Evolutionary conservation across 2,113 vertebrate genomes (phyloP).

Genomic region (Lagopus leucura): DNA sequence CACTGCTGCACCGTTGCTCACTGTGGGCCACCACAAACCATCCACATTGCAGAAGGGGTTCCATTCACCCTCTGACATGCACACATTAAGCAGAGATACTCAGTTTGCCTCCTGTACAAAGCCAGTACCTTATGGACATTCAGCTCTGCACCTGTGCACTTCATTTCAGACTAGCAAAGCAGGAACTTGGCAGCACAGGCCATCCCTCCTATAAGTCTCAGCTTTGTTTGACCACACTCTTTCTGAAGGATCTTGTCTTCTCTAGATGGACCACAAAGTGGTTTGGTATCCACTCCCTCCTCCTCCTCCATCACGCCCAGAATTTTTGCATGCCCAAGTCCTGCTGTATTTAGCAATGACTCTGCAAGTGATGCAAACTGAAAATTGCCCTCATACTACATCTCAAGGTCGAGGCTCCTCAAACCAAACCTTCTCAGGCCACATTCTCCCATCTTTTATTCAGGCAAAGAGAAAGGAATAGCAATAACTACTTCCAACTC

Average conservation of each 20-base stretch:
- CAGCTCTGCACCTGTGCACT: neutral
- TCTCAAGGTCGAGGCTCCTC: neutral
- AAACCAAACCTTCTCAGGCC: neutral
- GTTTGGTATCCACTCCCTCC: neutral
- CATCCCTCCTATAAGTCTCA: neutral
- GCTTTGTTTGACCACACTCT: neutral
- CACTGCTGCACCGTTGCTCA: neutral
- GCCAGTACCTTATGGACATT: neutral
- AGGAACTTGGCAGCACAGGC: neutral
- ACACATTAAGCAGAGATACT: neutral
- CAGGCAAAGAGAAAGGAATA: neutral
- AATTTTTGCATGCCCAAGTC: neutral
- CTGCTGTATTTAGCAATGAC: neutral
- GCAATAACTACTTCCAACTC: neutral
- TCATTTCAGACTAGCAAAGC: neutral
- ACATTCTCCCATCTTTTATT: neutral
- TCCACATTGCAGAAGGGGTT: neutral
- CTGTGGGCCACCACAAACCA: neutral
- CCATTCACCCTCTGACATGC: neutral
- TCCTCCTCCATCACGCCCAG: neutral
- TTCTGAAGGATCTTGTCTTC: neutral
- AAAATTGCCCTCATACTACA: neutral
- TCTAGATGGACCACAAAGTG: neutral
- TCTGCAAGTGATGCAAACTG: neutral
- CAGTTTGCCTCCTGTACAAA: neutral